These are phyloP conservation scores for Tetramorium bicarinatum DNA, from an alignment of 2,888 invertebrate genomes.

Conservation along the genomic window DNA sequence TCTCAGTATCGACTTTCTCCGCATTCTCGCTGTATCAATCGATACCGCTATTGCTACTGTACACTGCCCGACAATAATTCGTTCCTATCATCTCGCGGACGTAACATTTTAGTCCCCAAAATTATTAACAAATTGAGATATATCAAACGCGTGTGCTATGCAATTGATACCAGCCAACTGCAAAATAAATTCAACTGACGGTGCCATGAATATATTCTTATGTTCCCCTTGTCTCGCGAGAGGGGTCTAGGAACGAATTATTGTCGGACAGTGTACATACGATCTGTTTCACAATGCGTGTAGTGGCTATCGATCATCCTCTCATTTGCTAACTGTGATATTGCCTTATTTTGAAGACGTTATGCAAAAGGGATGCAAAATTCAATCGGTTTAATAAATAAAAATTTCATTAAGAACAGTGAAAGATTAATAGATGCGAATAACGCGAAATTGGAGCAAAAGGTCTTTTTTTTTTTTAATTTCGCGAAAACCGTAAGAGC, in stretches of 20 bases:
- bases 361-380: not conserved
- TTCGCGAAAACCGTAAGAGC: not conserved
- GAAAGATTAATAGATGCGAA: not conserved
- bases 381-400: not conserved
- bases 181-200: no score
- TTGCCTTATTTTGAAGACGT: not conserved
- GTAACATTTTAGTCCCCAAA: no score
- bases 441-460: not conserved
- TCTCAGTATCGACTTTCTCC: slow-evolving; percentile 26
- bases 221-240: no score
- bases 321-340: not conserved
- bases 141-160: no score
- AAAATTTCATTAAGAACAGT: not conserved
- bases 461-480: not conserved
- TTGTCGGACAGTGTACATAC: no score
- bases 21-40: slow-evolving; percentile 12
- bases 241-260: no score
- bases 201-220: no score
- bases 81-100: no score
- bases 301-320: not conserved
- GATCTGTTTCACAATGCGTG: not conserved
- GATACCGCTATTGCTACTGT: not conserved
- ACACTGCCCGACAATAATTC: no score
- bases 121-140: no score
- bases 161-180: no score